Evolutionary conservation across 1,140 invertebrate genomes (phyloP), one percentile per base, ranked within the genome.

Genomic region (Periplaneta americana): DNA sequence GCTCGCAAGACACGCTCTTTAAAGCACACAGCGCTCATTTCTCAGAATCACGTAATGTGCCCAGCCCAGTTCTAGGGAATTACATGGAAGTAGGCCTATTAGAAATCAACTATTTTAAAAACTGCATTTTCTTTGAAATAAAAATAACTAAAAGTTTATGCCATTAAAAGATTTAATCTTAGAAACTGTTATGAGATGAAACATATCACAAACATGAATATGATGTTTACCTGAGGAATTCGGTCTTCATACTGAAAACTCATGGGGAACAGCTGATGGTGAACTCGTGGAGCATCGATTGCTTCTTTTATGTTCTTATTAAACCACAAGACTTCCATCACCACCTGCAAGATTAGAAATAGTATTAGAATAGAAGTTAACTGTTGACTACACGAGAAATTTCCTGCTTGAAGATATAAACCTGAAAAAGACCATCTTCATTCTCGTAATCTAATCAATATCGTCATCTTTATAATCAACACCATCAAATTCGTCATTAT

Each of bases 271-370:
- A 83, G 80, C 33, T 83, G 82, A 39, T 83, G 82, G 33, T 83
- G 82, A 75, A 83, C 3, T n/a, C 82, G 22, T 3, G 80, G 75
- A 18, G 74, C 74, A 77, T 83, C 82, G 31, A 93, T 90, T 0
- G 93, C 90, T 81, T 89, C 82, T 85, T 92, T 92, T 8, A 94
- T 88, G 83, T 89, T 86, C 28, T 90, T 85, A 22, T 88, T 88
- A 48, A 93, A 86, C 89, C 90, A 92, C 8, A 94, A 84, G 74
- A 88, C 86, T 31, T 89, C 87, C 11, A 92, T 83, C 8, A 89
- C 84, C 0, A 88, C 88, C 80, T 80, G 80, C 34, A 75, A 75
- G 32, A 33, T 31, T 34, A 22, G 17, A 28, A 76, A 10, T 22
- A 11, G 35, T 22, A 35, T 13, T 10, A 15, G 4, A 35, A 6